Conservation (phyloP, 2,113 vertebrate genomes). For the Paratilapia polleni region DNA sequence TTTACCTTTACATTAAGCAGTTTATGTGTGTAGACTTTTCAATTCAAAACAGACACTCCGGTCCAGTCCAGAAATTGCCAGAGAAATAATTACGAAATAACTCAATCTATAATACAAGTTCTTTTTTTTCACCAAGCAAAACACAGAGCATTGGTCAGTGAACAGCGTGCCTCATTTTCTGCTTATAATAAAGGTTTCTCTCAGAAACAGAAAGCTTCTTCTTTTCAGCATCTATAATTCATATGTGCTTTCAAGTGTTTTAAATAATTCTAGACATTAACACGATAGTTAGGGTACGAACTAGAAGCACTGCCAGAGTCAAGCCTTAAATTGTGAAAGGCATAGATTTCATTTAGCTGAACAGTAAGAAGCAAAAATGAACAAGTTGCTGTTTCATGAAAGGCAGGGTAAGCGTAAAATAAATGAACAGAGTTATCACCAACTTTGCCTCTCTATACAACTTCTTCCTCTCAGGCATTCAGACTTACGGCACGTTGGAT, state of each 20-base stretch:
- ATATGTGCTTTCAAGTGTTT: neutral
- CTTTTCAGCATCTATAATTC: rapidly evolving
- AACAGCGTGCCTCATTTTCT: neutral
- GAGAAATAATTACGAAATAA: neutral
- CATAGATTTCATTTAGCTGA: neutral
- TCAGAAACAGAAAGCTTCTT: neutral
- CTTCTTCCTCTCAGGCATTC: neutral
- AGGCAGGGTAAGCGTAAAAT: neutral
- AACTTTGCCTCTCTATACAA: neutral
- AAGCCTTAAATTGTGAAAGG: neutral
- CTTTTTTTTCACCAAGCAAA: neutral
- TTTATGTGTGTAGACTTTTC: no score
- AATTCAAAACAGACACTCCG: neutral
- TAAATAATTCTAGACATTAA: neutral
- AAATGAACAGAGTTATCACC: neutral
- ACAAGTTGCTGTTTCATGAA: no score
- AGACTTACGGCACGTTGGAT: slow-evolving; percentile 1
- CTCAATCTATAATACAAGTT: neutral
- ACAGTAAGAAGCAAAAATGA: neutral
- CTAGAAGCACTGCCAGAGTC: neutral
- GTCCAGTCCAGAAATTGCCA: neutral
- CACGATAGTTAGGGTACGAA: neutral
- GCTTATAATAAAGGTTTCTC: neutral
- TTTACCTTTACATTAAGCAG: no score
- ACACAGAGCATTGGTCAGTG: neutral